Base-by-base conservation (phyloP, 2,888 invertebrate species). In the Aphrophora alni region DNA sequence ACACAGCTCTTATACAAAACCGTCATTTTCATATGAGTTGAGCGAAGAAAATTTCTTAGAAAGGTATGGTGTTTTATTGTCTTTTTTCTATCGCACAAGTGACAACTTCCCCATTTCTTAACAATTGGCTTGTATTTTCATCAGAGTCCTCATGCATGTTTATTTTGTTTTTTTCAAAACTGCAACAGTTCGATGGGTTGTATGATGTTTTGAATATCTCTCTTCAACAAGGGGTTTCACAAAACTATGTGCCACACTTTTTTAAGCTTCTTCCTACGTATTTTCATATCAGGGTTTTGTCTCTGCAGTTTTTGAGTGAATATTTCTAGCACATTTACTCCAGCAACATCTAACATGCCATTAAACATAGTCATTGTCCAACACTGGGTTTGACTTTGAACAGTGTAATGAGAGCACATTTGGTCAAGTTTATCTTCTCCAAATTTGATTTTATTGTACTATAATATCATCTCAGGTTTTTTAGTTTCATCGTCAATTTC, bases 401-500 rank as follows among this genome's bases (percentile, higher is more conserved):
- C 44, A 12, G 44, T 74, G 74, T 74, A 73, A 14, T 33, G 28
- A 38, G 74, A 17, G 21, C 73, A 73, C 33, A 28, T 73, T 73
- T 73, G 73, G 74, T 74, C 74, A 38, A 74, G 38, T 33, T 8
- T 21, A 74, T 74, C 74, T 21, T 14, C 74, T 21, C 74, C 33
- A 21, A 28, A 24, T 28, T 73, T 73, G 21, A 28, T 33, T 28
- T 27, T 25, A 44, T 14, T 10, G 17, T 27, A 73, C 27, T 28
- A 33, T 44, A 44, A 44, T 5, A 71, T 71, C 21, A 73, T 73
- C 28, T 73, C 28, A 38, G 38, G 38, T 38, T 74, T 14, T 38
- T 38, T 38, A 38, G 74, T 38, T 33, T 25, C 33, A 21, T 25
- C 38, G 12, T 74, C 74, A 38, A 38, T 38, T 38, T 25, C 24